Base-by-base conservation (phyloP, 2,888 invertebrate genomes). In the Leptura quadrifasciata region DNA sequence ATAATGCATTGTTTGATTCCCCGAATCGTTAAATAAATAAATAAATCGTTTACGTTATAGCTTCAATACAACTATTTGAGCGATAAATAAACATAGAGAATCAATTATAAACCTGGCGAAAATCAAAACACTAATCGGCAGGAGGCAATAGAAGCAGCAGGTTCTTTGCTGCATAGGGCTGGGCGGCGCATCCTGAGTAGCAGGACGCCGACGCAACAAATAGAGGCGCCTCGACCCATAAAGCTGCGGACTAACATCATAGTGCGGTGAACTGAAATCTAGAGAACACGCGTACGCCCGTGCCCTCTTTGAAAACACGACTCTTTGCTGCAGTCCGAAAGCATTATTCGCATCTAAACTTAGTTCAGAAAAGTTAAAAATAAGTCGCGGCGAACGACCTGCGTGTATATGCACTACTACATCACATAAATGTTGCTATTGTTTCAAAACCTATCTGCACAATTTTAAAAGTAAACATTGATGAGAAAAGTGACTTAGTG, bases 161-260 rank as follows among this genome's bases (percentile, higher is more conserved):
- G 85, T 85, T 83, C 84, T 84, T 77, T 85, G 85, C 85, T 86
- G 86, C 86, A 86, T 84, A 85, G 86, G 84, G 84, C 81, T 82
- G 86, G 86, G 85, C 85, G 85, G 84, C 85, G 85, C 85, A 86
- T 85, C 86, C 81, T 77, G 76, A 81, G 83, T 83, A 82, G 79
- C 82, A 84, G 86, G 87, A 87, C 88, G 87, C 87, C 88, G 88
- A 89, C 89, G 89, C 89, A 89, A 89, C 88, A 89, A 88, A 87
- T 88, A 87, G 87, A 75, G 85, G 83, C 84, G 84, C 82, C 82
- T 83, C 87, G 88, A 86, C 88, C 88, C 88, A 88, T 87, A 88
- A 89, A 89, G 87, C 88, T 87, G 87, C 88, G 87, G 87, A 85
- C 86, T 80, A 83, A 86, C 85, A 88, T 88, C 89, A 89, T 87